Percentiles rank a stretch among this genome's conserved stretches.
These are phyloP conservation scores for Ecdyonurus torrentis DNA, from an alignment of 2,888 invertebrate species.

Conservation along the genomic window DNA sequence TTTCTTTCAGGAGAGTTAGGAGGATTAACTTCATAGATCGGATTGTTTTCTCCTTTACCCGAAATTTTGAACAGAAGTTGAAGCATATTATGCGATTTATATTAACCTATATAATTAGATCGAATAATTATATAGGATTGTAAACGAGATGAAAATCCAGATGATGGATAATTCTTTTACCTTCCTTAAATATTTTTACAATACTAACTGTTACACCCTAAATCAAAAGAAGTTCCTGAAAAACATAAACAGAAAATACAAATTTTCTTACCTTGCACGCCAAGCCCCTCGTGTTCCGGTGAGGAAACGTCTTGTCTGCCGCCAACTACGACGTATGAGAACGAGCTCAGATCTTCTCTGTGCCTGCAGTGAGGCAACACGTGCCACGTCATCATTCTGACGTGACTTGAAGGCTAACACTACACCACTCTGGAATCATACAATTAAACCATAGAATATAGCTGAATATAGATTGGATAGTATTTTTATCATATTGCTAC, in stretches of 20 bases:
- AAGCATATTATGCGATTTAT: too few species aligned
- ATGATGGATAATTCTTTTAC: background rate
- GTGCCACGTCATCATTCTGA: conserved; percentile 32
- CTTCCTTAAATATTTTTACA: background rate
- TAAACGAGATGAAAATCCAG: too few species aligned
- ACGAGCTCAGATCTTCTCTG: conserved; percentile 32
- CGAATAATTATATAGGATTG: too few species aligned
- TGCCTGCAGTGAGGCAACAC: conserved; percentile 30
- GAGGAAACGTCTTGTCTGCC: conserved; percentile 34
- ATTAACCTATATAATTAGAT: too few species aligned
- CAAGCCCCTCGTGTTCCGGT: conserved; percentile 35
- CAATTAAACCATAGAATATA: background rate
- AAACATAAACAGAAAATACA: background rate
- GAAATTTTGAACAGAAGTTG: too few species aligned
- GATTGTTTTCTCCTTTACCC: too few species aligned
- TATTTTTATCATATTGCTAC: too few species aligned
- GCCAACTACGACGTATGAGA: conserved; percentile 35
- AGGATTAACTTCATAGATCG: too few species aligned
- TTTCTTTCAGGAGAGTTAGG: too few species aligned
- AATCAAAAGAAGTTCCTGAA: background rate
- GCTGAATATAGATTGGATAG: too few species aligned
- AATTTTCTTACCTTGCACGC: conserved; percentile 19
- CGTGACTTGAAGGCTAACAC: conserved; percentile 32
- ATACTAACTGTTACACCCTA: background rate
- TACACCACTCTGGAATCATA: conserved; percentile 30